Percentiles rank a stretch among this genome's conserved stretches.
These are phyloP conservation scores for Polyommatus iphigenia DNA, from an alignment of 2,888 invertebrate species.

Conservation along the genomic window DNA sequence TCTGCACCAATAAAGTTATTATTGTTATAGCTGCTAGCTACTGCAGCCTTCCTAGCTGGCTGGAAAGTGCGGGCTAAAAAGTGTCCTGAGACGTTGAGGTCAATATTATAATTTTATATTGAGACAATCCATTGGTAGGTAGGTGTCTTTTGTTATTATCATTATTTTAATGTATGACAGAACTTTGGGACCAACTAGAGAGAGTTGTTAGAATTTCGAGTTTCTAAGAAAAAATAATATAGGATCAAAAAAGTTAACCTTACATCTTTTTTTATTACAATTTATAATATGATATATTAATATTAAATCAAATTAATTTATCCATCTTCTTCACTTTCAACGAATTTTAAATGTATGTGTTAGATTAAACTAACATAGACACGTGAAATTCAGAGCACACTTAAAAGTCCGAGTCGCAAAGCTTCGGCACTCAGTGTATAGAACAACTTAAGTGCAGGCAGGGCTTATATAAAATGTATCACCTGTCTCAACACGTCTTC, in stretches of 20 bases:
- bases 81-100: background rate
- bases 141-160: too few relatives aligned
- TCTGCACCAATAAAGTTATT: too few relatives aligned
- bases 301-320: background rate
- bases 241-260: too few relatives aligned
- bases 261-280: too few relatives aligned
- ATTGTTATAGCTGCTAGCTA: too few relatives aligned
- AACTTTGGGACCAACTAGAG: too few relatives aligned
- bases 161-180: too few relatives aligned
- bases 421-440: constrained; percentile 54
- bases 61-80: background rate
- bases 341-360: background rate
- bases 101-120: background rate
- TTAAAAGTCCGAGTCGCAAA: constrained; percentile 59
- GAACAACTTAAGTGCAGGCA: constrained; percentile 59
- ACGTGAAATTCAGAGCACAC: constrained; percentile 54
- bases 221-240: too few relatives aligned
- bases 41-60: too few relatives aligned
- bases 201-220: too few relatives aligned
- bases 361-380: constrained; percentile 36
- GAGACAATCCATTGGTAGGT: too few relatives aligned
- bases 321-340: background rate
- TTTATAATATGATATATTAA: too few relatives aligned
- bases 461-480: constrained; percentile 71
- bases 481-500: constrained; percentile 52